Conservation (phyloP, 92 coral and sea anemone species). For the Palythoa caribaeorum region DNA sequence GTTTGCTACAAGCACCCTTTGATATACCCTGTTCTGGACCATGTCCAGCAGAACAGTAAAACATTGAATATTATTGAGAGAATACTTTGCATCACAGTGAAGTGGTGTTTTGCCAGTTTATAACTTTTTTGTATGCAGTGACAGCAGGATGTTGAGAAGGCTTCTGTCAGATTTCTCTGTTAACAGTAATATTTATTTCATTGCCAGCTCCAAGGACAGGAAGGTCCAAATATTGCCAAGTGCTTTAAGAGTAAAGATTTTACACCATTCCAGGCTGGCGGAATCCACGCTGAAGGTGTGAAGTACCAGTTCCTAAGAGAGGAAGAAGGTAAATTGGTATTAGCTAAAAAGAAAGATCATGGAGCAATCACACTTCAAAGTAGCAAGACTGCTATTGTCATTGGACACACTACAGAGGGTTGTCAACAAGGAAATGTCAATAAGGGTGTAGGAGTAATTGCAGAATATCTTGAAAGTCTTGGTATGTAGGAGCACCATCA, state of each 20-base stretch:
- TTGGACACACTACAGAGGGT: constrained; percentile 66
- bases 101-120: neutral
- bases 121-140: too few relatives aligned
- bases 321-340: constrained; percentile 62
- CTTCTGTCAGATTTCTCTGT: neutral
- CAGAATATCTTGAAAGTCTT: constrained; percentile 75
- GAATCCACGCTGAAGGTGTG: constrained; percentile 38
- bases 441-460: constrained; percentile 75
- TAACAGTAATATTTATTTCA: neutral
- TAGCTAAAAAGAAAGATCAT: constrained; percentile 49
- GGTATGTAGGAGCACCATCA: constrained; percentile 40
- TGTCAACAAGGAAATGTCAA: constrained; percentile 77
- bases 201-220: constrained; percentile 21
- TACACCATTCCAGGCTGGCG: constrained; percentile 43
- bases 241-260: constrained; percentile 70
- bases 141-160: neutral
- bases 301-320: constrained; percentile 68
- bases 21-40: too few relatives aligned
- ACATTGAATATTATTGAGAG: neutral
- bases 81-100: neutral
- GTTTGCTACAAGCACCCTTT: too few relatives aligned
- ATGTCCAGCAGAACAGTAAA: too few relatives aligned
- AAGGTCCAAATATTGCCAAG: constrained; percentile 53
- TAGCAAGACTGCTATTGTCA: constrained; percentile 73
- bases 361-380: constrained; percentile 70